Base-by-base conservation (phyloP, 2,888 invertebrate species). In the Cephus sareptanus region DNA sequence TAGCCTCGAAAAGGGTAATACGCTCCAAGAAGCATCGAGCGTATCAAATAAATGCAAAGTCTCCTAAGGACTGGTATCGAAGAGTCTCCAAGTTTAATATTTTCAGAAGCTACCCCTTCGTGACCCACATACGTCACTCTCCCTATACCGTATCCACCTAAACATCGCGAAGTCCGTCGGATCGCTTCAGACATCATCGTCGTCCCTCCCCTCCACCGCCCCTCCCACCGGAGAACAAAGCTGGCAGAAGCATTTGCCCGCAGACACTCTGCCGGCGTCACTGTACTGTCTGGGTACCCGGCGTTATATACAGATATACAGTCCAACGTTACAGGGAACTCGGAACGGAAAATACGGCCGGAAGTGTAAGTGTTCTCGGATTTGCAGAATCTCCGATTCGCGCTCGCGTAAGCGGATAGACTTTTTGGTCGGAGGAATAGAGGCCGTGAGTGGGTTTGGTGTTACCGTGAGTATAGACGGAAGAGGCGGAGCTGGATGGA, bases 371-470 rank as follows among this genome's bases (percentile, higher is more conserved):
- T 81, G 82, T 79, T 15, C 80, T 80, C 80, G 83, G 86, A 86
- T 86, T 87, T 87, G 82, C 82, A 76, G 83, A 81, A 87, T 85
- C 82, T 83, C 79, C 81, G 84, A 87, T 86, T 85, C 83, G 87
- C 83, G 81, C 76, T 74, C 80, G 80, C 83, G 82, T 87, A 87
- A 87, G 87, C 87, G 87, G 87, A 87, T 87, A 80, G 84, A 83
- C 78, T 82, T 79, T 82, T 80, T 83, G 82, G 83, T 82, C 86
- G 82, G 84, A 84, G 81, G 81, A 79, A 82, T 79, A 82, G 81
- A 83, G 80, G 83, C 83, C 80, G 82, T 37, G 75, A 69, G 73
- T 35, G 77, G 56, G 23, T 23, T 9, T 23, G 56, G 56, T 9
- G 15, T 23, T 23, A 2, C 9, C 56, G 56, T 23, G 56, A 56